Conservation (phyloP, 2,888 invertebrate genomes). For the Erebia ligea region DNA sequence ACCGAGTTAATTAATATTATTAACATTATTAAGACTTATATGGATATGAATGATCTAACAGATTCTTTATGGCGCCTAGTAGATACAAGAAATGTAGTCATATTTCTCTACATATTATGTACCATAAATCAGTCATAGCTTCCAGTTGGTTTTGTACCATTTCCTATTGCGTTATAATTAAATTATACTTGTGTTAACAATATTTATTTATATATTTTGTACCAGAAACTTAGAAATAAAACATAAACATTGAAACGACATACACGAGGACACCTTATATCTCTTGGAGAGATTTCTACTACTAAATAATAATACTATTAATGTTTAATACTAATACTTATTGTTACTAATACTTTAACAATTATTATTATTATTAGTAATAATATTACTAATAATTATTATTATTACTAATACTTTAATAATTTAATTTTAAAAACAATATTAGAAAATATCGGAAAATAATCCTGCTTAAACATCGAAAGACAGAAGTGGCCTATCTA, state of each 20-base stretch:
- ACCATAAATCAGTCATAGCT: background rate
- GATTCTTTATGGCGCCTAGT: constrained; percentile 15
- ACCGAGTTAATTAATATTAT: constrained; percentile 19
- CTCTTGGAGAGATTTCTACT: no score
- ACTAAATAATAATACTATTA: no score
- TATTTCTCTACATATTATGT: constrained; percentile 9
- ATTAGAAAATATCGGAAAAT: background rate
- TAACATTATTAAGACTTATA: constrained; percentile 18
- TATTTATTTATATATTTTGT: no score
- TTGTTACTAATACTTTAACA: no score
- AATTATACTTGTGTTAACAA: background rate
- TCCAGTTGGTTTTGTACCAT: background rate
- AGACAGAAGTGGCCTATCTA: background rate
- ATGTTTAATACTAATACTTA: no score
- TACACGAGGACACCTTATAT: no score
- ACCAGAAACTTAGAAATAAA: no score
- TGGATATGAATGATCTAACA: constrained; percentile 20
- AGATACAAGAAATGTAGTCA: constrained; percentile 4
- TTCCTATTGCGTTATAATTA: constrained; percentile 11
- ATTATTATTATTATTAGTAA: no score
- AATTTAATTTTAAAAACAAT: background rate
- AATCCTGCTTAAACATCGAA: background rate
- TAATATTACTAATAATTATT: no score
- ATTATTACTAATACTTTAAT: background rate
- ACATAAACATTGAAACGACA: no score